These are phyloP conservation scores for Ptilodon capucinus DNA, from an alignment of 2,888 invertebrate genomes.

Conservation along the genomic window DNA sequence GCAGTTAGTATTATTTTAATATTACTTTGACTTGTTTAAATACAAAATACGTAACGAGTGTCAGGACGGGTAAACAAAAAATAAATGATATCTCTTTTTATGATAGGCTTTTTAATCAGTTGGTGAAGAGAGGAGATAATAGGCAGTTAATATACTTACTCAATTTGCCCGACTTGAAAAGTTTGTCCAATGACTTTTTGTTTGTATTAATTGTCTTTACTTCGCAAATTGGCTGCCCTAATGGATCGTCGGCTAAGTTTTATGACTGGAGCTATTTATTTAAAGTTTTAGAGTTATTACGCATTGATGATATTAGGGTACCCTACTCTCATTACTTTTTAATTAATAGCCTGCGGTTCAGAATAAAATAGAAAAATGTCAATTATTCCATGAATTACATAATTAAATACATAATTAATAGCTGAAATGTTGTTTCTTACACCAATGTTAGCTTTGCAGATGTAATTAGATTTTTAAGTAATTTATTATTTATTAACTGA, in stretches of 20 bases:
- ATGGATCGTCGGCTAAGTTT: neutral
- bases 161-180: neutral
- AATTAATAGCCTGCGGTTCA: neutral
- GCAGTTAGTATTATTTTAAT: too few species aligned
- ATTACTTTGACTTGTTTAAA: too few species aligned
- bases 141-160: neutral
- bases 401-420: too few species aligned
- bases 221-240: neutral
- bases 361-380: too few species aligned
- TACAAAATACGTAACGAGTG: too few species aligned
- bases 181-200: neutral
- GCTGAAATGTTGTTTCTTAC: too few species aligned
- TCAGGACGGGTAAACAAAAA: too few species aligned
- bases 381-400: too few species aligned
- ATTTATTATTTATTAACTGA: too few species aligned
- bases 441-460: too few species aligned
- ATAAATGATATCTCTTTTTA: neutral
- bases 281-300: neutral
- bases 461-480: too few species aligned
- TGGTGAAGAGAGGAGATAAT: neutral
- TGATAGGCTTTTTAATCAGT: neutral
- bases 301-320: neutral
- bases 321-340: neutral
- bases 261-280: neutral
- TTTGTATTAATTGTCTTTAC: neutral